Conservation (phyloP, 1,140 invertebrate genomes). For the Papilio polytes region DNA sequence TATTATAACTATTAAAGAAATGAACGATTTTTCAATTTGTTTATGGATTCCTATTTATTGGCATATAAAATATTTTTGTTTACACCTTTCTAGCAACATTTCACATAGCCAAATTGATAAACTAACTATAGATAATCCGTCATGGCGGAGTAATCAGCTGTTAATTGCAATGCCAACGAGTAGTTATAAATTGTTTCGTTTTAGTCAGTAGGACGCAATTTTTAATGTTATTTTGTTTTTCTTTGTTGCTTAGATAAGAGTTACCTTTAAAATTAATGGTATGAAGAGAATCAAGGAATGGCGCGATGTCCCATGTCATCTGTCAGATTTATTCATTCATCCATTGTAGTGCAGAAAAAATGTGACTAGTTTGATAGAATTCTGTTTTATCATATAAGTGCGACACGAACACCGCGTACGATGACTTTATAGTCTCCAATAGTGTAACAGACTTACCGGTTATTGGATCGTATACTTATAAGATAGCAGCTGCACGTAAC, state of each 20-base stretch:
- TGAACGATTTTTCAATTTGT: neutral
- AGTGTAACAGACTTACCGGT: slow-evolving; percentile 56
- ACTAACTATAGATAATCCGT: slow-evolving; percentile 60
- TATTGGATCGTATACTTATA: slow-evolving; percentile 59
- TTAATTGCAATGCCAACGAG: slow-evolving; percentile 80
- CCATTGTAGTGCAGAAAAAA: slow-evolving; percentile 82
- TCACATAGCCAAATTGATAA: slow-evolving; percentile 34
- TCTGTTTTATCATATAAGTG: slow-evolving; percentile 73
- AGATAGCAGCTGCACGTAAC: slow-evolving; percentile 57
- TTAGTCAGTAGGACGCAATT: slow-evolving; percentile 49
- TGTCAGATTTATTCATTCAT: slow-evolving; percentile 82
- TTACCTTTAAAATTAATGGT: slow-evolving; percentile 47
- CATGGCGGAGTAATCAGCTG: slow-evolving; percentile 83
- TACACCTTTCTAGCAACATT: slow-evolving; percentile 32
- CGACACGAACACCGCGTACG: slow-evolving; percentile 69
- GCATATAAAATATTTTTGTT: neutral
- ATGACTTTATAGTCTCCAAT: slow-evolving; percentile 60
- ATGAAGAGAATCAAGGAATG: slow-evolving; percentile 66
- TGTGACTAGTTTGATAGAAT: slow-evolving; percentile 80
- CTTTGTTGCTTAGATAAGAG: slow-evolving; percentile 47
- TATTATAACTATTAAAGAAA: neutral
- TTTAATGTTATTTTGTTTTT: slow-evolving; percentile 49
- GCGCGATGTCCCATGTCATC: slow-evolving; percentile 80
- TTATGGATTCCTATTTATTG: neutral
- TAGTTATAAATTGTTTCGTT: slow-evolving; percentile 67